Evolutionary conservation across 2,888 invertebrate genomes (phyloP).

Genomic region (Electrophaes corylata): DNA sequence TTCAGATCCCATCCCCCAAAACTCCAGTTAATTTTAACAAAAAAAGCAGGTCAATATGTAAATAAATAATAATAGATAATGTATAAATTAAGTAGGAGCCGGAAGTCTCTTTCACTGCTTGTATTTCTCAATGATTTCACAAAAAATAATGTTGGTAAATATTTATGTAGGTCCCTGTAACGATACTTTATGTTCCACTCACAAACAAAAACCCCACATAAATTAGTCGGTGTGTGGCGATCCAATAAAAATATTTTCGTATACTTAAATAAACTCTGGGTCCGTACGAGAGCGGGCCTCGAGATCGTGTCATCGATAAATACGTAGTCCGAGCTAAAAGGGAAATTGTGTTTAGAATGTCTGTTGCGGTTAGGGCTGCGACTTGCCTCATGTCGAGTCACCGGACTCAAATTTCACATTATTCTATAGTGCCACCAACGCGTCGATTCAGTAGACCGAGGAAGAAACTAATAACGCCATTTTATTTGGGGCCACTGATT

Average conservation of each 20-base stretch:
- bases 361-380: constrained; percentile 56
- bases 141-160: constrained; percentile 4
- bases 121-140: not conserved
- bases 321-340: constrained; percentile 71
- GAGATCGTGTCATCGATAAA: constrained; percentile 73
- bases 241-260: constrained; percentile 43
- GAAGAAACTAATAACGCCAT: no score
- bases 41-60: no score
- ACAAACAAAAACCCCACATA: constrained; percentile 36
- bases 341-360: constrained; percentile 77
- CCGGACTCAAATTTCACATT: constrained; percentile 35
- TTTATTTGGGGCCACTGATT: no score
- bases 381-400: constrained; percentile 25
- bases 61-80: no score
- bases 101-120: not conserved
- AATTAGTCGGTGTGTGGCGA: constrained; percentile 36
- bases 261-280: constrained; percentile 58
- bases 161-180: constrained; percentile 15
- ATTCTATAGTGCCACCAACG: constrained; percentile 9
- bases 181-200: constrained; percentile 19
- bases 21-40: no score
- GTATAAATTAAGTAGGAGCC: no score
- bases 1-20: no score
- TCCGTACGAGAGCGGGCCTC: constrained; percentile 46
- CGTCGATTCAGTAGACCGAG: not conserved